phyloP scores from a whole-genome alignment of 2,113 vertebrate species.

The Spilogale gracilis region DNA sequence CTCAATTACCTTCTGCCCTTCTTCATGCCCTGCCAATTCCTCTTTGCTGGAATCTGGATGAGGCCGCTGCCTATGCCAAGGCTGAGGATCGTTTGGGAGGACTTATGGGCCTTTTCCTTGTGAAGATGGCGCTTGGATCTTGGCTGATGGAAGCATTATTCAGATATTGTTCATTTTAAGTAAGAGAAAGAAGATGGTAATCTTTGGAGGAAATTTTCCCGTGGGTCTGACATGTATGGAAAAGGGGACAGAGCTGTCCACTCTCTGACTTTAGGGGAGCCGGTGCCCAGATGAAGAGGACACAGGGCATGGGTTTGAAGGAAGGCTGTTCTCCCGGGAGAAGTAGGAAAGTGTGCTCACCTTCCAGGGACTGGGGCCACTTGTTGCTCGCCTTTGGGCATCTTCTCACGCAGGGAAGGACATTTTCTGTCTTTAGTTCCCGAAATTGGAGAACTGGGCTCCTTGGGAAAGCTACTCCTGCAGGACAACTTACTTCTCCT shows the following conservation, averaged over 20 bases:
- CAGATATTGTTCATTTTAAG: neutral
- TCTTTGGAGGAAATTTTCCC: neutral
- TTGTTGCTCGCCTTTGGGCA: neutral
- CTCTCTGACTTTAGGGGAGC: neutral
- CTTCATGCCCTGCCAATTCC: constrained; percentile 58
- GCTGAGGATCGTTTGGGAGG: constrained; percentile 32
- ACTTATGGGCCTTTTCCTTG: neutral
- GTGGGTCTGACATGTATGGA: neutral
- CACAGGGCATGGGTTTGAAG: neutral
- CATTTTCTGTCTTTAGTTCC: neutral
- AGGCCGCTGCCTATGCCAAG: constrained; percentile 61
- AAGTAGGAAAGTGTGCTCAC: accelerated
- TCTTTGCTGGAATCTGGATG: constrained; percentile 70
- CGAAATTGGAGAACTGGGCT: neutral
- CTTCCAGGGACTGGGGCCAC: neutral
- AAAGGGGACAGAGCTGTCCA: neutral
- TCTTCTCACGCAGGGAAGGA: neutral
- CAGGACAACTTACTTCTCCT: neutral
- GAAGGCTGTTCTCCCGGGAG: neutral
- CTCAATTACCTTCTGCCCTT: constrained; percentile 73
- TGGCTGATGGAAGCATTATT: neutral
- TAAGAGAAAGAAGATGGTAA: neutral
- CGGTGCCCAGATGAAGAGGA: neutral
- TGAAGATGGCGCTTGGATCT: constrained; percentile 8
- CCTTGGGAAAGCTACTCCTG: neutral